phyloP scores from a whole-genome alignment of 2,797 vertebrate genomes.

The Prunella strophiata region DNA sequence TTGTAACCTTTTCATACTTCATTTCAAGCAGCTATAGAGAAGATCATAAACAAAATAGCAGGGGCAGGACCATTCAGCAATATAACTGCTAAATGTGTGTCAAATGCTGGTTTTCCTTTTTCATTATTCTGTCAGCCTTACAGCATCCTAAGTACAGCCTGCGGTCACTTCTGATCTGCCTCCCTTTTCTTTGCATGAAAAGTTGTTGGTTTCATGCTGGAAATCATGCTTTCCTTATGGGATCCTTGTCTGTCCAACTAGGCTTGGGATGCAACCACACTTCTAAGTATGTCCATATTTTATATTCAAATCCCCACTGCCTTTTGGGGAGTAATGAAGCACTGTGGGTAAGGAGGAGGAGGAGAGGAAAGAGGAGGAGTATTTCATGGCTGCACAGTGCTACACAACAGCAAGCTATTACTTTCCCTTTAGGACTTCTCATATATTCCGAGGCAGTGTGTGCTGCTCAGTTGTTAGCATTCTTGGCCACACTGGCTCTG shows the following conservation, averaged over 20 bases:
- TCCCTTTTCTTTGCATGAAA: background rate
- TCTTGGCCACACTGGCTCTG: constrained; percentile 33
- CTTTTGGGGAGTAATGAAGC: background rate
- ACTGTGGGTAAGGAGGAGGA: background rate
- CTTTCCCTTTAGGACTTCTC: constrained; percentile 54
- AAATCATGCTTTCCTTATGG: background rate
- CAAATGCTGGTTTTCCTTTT: constrained; percentile 8
- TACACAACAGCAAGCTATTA: background rate
- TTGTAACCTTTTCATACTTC: background rate
- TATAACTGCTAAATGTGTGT: constrained; percentile 7
- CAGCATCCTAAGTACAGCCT: background rate
- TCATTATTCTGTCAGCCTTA: constrained; percentile 28
- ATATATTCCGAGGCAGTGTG: background rate
- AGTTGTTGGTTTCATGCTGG: constrained; percentile 22
- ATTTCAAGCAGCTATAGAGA: background rate
- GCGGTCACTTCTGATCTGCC: background rate
- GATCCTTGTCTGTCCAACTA: background rate
- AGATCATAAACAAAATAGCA: background rate
- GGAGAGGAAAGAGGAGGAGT: background rate
- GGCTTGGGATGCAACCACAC: background rate
- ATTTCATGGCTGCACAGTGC: background rate
- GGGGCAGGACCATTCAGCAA: background rate
- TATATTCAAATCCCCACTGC: background rate
- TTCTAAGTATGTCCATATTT: background rate
- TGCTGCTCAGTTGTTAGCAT: constrained; percentile 20